A percentile compares a stretch with the other conserved stretches of the same genome.
phyloP scores from a whole-genome alignment of 2,888 invertebrate genomes.

The Chloroclystis v-ata region DNA sequence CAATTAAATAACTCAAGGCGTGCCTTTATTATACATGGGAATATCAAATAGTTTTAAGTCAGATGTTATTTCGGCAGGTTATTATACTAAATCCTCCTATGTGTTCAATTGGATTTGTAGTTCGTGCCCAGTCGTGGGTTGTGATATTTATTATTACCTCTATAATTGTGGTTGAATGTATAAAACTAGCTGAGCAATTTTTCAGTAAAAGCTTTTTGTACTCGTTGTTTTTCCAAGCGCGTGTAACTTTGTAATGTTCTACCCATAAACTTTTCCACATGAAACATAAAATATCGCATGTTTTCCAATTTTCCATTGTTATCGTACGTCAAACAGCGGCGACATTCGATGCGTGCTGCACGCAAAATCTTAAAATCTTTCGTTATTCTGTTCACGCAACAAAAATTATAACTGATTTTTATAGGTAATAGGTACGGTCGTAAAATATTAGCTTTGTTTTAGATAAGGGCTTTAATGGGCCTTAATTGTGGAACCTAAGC shows the following conservation, averaged over 20 bases:
- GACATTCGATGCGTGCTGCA: constrained; percentile 55
- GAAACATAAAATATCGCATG: constrained; percentile 30
- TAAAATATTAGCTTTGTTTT: constrained; percentile 17
- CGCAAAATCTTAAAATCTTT: constrained; percentile 53
- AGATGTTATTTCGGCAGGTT: no score
- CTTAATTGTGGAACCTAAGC: not conserved
- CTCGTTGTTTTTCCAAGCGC: not conserved
- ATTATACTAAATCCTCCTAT: no score
- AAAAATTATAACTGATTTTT: constrained; percentile 44
- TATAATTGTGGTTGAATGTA: no score
- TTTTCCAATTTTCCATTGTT: constrained; percentile 38
- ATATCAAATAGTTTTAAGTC: no score
- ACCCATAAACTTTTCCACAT: constrained; percentile 20
- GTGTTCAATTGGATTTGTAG: no score
- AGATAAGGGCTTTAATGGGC: constrained; percentile 9
- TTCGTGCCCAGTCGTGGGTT: no score
- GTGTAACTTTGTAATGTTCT: constrained; percentile 9
- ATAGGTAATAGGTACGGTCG: constrained; percentile 31
- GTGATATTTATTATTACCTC: no score
- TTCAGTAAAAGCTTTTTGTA: not conserved
- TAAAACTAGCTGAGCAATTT: not conserved
- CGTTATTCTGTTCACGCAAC: constrained; percentile 46
- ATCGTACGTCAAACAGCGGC: constrained; percentile 38
- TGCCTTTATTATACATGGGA: no score
- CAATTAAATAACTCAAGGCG: no score